Evolutionary conservation across 1,140 invertebrate species (phyloP), one percentile per base, ranked within the genome.

Genomic region (Adoxophyes honmai): DNA sequence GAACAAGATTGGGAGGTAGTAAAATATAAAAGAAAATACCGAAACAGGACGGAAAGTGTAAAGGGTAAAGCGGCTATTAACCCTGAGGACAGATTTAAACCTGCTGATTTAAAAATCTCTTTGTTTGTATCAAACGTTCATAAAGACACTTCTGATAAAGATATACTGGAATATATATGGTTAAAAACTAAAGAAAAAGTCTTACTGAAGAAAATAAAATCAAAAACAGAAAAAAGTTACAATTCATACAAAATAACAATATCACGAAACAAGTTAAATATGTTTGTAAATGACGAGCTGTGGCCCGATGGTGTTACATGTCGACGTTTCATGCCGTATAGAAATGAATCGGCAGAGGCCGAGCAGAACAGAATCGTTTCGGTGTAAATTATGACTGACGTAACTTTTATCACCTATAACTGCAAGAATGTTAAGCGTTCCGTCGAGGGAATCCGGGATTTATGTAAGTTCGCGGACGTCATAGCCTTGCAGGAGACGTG

Each of bases 401-500:
- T 13, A 38, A 38, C 36, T 3, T 14, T 38, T n/a, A 38, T 38
- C 34, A 57, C 48, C 18, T 8, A 34, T 34, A 57, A 57, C 13
- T 57, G 55, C 21, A 51, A 57, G n/a, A 48, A 34, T 14, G 34
- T 37, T 21, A 57, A 51, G 15, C 11, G 55, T 0, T 48, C 42
- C 4, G 11, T 48, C 8, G 39, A 57, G 1, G 14, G 16, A 2
- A 11, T 57, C 8, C n/a, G 34, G 1, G 13, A 57, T 4, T n/a
- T 57, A n/a, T 58, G 57, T 13, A 13, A 38, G 1, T 1, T 38
- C 10, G 36, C 15, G 8, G 51, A 60, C 34, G 35, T 60, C 4
- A 13, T 60, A 14, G 52, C 38, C 0, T 18, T 60, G 0, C 59
- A 60, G 34, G 52, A 60, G 15, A 55, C 52, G 1, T 60, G 59